A percentile compares a stretch with the other conserved stretches of the same genome.
phyloP scores from a whole-genome alignment of 2,888 invertebrate genomes.

The Oxycera nigricornis region DNA sequence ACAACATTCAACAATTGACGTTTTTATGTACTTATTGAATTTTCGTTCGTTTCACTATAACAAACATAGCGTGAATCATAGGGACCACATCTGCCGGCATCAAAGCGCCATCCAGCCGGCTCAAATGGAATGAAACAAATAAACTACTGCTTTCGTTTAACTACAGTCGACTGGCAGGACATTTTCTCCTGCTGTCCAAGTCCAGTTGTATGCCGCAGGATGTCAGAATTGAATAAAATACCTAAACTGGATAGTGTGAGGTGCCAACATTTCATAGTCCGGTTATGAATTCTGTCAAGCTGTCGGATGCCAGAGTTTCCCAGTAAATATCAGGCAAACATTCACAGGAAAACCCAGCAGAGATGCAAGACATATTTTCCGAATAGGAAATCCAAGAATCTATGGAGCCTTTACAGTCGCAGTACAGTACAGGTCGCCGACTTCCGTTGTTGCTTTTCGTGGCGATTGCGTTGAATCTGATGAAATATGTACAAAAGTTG shows the following conservation, averaged over 20 bases:
- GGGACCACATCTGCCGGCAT: no score
- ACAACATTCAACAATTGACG: no score
- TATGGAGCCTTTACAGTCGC: background rate
- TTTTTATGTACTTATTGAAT: no score
- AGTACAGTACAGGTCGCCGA: background rate
- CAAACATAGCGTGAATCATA: no score
- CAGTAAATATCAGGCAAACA: background rate
- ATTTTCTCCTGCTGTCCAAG: background rate
- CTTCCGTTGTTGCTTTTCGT: background rate
- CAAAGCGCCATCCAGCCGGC: no score
- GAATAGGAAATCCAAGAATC: conserved; percentile 1
- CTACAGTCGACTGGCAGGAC: no score
- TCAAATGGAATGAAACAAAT: background rate
- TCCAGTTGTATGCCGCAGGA: background rate
- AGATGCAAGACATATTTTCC: background rate
- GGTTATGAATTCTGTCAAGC: conserved; percentile 40
- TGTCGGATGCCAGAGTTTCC: conserved; percentile 27
- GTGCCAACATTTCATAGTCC: conserved; percentile 33
- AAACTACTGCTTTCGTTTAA: background rate
- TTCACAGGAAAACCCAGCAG: background rate
- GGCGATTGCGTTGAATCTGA: conserved; percentile 1
- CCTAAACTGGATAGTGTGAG: background rate
- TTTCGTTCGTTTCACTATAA: no score
- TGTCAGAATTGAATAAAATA: conserved; percentile 8
- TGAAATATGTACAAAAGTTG: conserved; percentile 28